Base-by-base conservation (phyloP, 2,888 invertebrate species). In the Phania funesta region DNA sequence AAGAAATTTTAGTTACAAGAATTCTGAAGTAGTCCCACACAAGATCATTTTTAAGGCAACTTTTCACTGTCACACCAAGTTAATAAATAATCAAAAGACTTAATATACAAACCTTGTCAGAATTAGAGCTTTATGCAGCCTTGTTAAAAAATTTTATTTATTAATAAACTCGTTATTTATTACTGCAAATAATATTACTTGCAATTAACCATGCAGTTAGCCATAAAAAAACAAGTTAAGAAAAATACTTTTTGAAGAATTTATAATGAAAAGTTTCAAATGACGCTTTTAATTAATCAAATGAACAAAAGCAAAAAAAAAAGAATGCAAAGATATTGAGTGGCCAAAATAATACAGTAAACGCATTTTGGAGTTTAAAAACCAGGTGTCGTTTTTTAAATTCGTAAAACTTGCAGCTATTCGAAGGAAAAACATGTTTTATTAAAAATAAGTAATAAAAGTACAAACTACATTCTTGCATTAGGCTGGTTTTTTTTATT, bases 401-500 rank as follows among this genome's bases (percentile, higher is more conserved):
- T 54, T 64, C 18, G 24, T 11, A 35, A 75, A 67, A 67, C 65
- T 29, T 58, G 22, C 29, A 41, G 52, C 52, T 41, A 22, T 71
- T 29, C 7, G 20, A n/a, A 50, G 22, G 41, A 50, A 58, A 70
- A 73, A 73, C 73, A 62, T 29, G 62, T 62, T 73, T 52, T 20
- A 11, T 44, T 20, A 32, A 18, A 32, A 29, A 32, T 44, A 29
- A 20, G 38, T 18, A 54, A 18, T 4, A 5, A 67, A 65, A 75
- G 9, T 9, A 13, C 6, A 26, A 70, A 64, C 77, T 13, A 64
- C 77, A 78, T 78, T 78, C 77, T 78, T 78, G 70, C 62, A 64
- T 71, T 70, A 70, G 56, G 48, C 46, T 38, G 29, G 38, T 67
- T 68, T 60, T 32, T 8, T 65, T 38, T 48, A 4, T 48, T 48